These are phyloP conservation scores for Neogale vison DNA, from an alignment of 2,113 vertebrate genomes.

Conservation along the genomic window DNA sequence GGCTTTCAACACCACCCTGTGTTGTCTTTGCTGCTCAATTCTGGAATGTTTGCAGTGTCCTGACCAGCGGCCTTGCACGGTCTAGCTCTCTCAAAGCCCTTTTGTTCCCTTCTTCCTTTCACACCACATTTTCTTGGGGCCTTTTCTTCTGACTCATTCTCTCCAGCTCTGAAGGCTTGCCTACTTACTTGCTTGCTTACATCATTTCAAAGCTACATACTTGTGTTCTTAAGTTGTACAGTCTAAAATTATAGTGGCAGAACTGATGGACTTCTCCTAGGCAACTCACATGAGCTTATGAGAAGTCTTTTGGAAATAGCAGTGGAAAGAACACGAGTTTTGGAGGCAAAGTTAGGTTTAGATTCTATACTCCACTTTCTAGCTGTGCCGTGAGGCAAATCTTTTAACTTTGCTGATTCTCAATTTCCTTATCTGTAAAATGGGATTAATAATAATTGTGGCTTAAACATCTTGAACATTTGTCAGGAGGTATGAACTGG, in stretches of 20 bases:
- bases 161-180: background rate
- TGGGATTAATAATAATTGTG: background rate
- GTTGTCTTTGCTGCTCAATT: background rate
- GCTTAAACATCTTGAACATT: background rate
- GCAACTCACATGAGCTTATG: background rate
- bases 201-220: background rate
- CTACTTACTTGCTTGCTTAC: background rate
- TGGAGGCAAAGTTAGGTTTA: background rate
- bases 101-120: background rate
- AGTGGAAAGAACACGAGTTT: background rate
- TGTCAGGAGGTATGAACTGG: background rate
- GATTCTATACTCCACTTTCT: background rate
- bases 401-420: background rate
- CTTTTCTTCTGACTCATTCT: background rate
- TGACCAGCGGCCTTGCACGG: background rate
- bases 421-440: slow-evolving; percentile 5
- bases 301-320: background rate
- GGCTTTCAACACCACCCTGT: background rate
- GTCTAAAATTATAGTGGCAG: background rate
- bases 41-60: background rate
- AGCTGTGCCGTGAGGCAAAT: background rate
- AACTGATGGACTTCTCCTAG: background rate
- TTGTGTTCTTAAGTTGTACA: background rate
- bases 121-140: background rate
- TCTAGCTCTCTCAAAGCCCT: background rate